Evolutionary conservation across 2,888 invertebrate genomes (phyloP), one percentile per base, ranked within the genome.

Genomic region (Cheilosia variabilis): DNA sequence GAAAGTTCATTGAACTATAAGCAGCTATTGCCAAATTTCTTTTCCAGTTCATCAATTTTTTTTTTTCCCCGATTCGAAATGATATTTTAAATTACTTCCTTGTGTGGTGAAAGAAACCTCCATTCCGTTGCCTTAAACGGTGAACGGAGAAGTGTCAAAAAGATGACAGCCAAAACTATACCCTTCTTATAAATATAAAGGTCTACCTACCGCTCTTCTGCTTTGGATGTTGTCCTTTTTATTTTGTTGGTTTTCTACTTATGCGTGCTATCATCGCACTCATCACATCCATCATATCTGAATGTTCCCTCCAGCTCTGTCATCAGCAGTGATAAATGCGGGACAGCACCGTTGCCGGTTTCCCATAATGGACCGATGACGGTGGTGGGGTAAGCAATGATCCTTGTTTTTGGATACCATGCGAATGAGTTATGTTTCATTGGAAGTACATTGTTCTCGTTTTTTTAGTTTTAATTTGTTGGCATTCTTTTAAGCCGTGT

Each of bases 261-360:
- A 73, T 58, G 55, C 60, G 66, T 72, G 47, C 53, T 58, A 65
- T 81, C 53, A 58, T 68, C 62, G 22, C 50, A 58, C 43, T 87
- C 71, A 77, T 81, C 77, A 52, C 62, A 77, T 82, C 58, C 82
- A 87, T 82, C 86, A 80, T 69, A 69, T 52, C 31, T 43, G 50
- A 80, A 80, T 58, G 68, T 50, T 47, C 71, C 65, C 69, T 75
- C 69, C 62, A 31, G 58, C 41, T 50, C 62, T 45, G 52, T 71
- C 57, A 71, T 75, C 52, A 66, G 27, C 66, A 41, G 41, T 60
- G 52, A 66, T 55, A 71, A 75, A 84, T 84, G 84, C 84, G 80
- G 84, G 80, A 73, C 45, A 58, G 52, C 22, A 63, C 47, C 31
- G 15, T 24, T 50, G 22, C 37, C 47, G 27, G 50, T 52, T 52